Evolutionary conservation across 2,888 invertebrate genomes (phyloP).

Genomic region (Tineola bisselliella): DNA sequence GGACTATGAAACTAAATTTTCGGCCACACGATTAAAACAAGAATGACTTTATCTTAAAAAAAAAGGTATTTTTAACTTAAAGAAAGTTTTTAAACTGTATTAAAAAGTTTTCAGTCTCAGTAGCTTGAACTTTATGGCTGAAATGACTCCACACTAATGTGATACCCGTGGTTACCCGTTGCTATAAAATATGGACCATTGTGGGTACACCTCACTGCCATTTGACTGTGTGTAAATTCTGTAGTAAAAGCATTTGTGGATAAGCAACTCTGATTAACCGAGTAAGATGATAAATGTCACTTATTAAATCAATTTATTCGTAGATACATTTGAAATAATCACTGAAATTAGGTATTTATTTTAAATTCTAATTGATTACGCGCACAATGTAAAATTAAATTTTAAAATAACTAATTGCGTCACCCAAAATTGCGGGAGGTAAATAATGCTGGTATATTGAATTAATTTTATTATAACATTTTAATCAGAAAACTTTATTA

Average conservation of each 20-base stretch:
- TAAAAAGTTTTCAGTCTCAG: background rate
- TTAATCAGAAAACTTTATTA: too few relatives aligned
- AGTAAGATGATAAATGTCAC: background rate
- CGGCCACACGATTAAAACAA: background rate
- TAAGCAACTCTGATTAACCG: background rate
- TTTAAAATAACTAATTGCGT: too few relatives aligned
- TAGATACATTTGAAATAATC: too few relatives aligned
- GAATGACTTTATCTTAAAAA: background rate
- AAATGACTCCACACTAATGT: constrained; percentile 21
- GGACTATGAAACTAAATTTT: too few relatives aligned
- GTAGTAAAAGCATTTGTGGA: background rate
- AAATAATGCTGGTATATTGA: too few relatives aligned
- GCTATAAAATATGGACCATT: constrained; percentile 27
- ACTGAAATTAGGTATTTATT: too few relatives aligned
- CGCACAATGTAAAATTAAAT: too few relatives aligned
- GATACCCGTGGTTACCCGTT: constrained; percentile 20
- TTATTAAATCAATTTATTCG: background rate
- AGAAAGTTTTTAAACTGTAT: background rate
- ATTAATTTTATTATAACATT: too few relatives aligned
- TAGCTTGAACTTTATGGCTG: background rate
- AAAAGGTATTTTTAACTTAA: background rate
- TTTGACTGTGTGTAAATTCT: background rate
- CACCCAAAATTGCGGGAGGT: too few relatives aligned
- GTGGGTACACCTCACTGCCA: constrained; percentile 13
- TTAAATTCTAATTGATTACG: too few relatives aligned